phyloP scores from a whole-genome alignment of 2,113 vertebrate species.

The Hyaena hyaena region DNA sequence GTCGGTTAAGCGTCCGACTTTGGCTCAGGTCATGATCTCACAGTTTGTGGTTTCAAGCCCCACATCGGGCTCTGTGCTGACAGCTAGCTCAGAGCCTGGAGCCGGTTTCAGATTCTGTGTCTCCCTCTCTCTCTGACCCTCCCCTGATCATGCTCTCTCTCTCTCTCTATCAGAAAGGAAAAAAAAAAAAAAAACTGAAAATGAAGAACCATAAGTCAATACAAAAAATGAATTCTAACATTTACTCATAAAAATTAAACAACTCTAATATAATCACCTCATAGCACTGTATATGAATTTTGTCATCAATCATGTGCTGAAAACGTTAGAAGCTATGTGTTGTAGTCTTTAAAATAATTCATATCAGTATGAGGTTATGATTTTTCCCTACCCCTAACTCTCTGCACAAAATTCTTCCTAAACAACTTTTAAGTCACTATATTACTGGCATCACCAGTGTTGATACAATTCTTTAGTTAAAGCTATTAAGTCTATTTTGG shows the following conservation, averaged over 20 bases:
- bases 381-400: background rate
- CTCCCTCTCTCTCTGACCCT: too few relatives aligned
- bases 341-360: constrained; percentile 4
- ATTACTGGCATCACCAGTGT: background rate
- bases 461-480: constrained; percentile 40
- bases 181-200: constrained; percentile 55
- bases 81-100: too few relatives aligned
- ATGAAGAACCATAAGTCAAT: background rate
- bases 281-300: background rate
- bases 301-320: background rate
- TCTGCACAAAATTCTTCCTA: constrained; percentile 21
- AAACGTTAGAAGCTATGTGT: background rate
- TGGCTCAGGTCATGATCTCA: too few relatives aligned
- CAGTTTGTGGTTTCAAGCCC: too few relatives aligned
- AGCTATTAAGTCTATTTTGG: constrained; percentile 13
- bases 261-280: background rate
- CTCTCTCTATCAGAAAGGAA: background rate
- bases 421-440: constrained; percentile 11
- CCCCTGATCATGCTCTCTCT: too few relatives aligned
- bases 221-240: background rate
- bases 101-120: too few relatives aligned
- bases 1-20: too few relatives aligned
- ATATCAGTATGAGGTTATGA: background rate
- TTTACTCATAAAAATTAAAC: constrained; percentile 19
- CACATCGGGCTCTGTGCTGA: too few relatives aligned